Evolutionary conservation across 2,113 vertebrate species (phyloP).

Genomic region (Prochilodus magdalenae): DNA sequence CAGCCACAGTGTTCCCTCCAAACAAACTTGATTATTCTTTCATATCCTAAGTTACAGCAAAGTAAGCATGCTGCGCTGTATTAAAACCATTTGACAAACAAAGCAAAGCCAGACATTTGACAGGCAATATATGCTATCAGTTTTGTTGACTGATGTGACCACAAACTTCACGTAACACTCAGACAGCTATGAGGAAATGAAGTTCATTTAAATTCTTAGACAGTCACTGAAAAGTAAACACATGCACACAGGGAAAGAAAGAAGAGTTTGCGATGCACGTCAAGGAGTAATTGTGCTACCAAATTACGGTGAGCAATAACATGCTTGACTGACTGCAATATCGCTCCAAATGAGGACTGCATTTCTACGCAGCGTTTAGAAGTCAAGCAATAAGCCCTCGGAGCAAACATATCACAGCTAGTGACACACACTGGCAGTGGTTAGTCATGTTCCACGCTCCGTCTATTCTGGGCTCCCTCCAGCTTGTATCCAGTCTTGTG

Average conservation of each 20-base stretch:
- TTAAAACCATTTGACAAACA: background rate
- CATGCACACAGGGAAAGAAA: background rate
- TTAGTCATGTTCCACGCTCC: constrained; percentile 10
- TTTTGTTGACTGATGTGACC: background rate
- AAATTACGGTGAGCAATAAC: constrained; percentile 74
- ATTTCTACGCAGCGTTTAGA: background rate
- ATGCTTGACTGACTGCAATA: constrained; percentile 71
- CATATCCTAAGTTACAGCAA: too few relatives aligned
- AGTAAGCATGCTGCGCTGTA: too few relatives aligned
- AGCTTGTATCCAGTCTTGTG: constrained; percentile 27
- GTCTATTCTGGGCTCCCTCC: constrained; percentile 18
- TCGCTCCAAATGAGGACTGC: constrained; percentile 8
- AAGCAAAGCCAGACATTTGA: background rate
- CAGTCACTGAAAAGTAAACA: background rate
- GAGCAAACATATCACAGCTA: constrained; percentile 15
- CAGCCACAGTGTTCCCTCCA: too few relatives aligned
- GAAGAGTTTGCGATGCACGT: constrained; percentile 13
- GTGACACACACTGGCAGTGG: background rate
- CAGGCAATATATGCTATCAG: background rate
- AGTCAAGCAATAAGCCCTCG: constrained; percentile 5
- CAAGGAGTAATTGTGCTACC: constrained; percentile 65
- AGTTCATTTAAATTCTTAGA: constrained; percentile 15
- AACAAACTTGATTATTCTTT: too few relatives aligned
- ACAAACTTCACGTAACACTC: background rate
- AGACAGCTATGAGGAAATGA: background rate